Base-by-base conservation (phyloP, 1,140 invertebrate species). In the Bombus superbus region DNA sequence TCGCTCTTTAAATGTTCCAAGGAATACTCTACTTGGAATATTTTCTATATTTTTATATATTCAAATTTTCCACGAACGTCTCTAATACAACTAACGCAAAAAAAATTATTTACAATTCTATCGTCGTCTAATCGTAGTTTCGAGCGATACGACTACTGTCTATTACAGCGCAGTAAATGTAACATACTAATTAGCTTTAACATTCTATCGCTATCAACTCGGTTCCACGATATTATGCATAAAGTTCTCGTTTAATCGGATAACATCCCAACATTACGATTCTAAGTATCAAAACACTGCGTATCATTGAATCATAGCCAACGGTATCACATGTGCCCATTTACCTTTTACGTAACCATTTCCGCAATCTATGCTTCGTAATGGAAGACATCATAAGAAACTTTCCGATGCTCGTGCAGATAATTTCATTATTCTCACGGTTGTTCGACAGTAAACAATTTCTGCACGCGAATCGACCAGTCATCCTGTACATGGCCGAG, bases 381-480 rank as follows among this genome's bases (percentile, higher is more conserved):
- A 85, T 78, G 82, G 79, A 85, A 79, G 53, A 47, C 47, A 35
- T 25, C 76, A 47, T 47, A 66, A 38, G 32, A 57, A n/a, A 35
- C 44, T 42, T 69, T 28, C 42, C 47, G 47, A 53, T 53, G 18
- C 5, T 1, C 38, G 66, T 47, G 68, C 57, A 40, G 83, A 85
- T 85, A 80, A 85, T 80, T 53, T 28, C 68, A 62, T 80, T 72
- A 73, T 85, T 85, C 83, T 62, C n/a, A 85, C 68, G 77, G 83
- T 22, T 28, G n/a, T 25, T 28, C 25, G 53, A 42, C 42, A 4
- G 83, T 69, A 25, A 85, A 80, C 53, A 47, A 85, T 85, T 80
- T 72, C 18, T 15, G 35, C 57, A 42, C 40, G 22, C n/a, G 28
- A 73, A 47, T 72, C 32, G 72, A 72, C 32, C 18, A 47, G 28